These are phyloP conservation scores for Ochlodes sylvanus DNA, from an alignment of 2,888 invertebrate species.

Conservation along the genomic window DNA sequence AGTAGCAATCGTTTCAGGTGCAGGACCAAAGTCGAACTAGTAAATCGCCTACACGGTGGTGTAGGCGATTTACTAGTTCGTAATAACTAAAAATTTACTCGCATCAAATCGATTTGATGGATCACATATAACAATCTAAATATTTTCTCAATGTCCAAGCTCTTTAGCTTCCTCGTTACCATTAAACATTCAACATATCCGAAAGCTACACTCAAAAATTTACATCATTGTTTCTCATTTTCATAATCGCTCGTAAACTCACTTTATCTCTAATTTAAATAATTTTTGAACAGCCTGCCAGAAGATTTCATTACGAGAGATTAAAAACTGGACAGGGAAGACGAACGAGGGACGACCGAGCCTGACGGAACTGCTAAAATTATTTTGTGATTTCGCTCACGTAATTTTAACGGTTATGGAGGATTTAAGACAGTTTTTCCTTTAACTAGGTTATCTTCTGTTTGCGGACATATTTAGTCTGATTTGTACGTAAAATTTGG, in stretches of 20 bases:
- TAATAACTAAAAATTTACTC: too few relatives aligned
- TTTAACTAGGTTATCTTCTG: neutral
- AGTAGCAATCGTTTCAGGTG: too few relatives aligned
- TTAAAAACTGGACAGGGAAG: conserved; percentile 32
- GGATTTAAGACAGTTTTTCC: conserved; percentile 9
- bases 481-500: neutral
- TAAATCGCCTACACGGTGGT: too few relatives aligned
- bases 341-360: conserved; percentile 26
- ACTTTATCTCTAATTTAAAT: conserved; percentile 22
- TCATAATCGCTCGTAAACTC: conserved; percentile 14
- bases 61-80: too few relatives aligned
- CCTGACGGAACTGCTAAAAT: conserved; percentile 14
- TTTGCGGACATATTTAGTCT: neutral
- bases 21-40: too few relatives aligned
- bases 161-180: neutral
- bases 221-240: conserved; percentile 11
- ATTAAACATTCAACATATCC: conserved; percentile 2
- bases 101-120: too few relatives aligned
- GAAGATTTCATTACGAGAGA: conserved; percentile 37
- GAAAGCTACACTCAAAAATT: neutral
- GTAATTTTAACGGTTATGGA: conserved; percentile 16
- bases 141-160: too few relatives aligned
- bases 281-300: conserved; percentile 16
- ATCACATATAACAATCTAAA: too few relatives aligned
- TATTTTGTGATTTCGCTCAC: conserved; percentile 18